Evolutionary conservation across 2,797 vertebrate genomes (phyloP).

Genomic region (Manis javanica): DNA sequence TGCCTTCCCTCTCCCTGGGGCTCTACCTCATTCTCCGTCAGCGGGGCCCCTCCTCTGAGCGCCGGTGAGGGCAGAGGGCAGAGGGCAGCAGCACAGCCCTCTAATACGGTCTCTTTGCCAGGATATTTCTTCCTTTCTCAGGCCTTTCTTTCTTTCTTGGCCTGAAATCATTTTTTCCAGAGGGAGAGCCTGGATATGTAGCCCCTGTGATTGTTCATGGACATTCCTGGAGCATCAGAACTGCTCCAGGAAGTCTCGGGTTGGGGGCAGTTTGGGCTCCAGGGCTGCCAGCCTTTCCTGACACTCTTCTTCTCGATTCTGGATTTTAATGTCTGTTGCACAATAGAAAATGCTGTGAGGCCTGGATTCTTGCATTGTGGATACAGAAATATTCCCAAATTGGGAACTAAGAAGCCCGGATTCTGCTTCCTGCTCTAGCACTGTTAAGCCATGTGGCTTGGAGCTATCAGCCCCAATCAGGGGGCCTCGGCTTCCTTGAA

Average conservation of each 20-base stretch:
- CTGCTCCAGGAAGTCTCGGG: not conserved
- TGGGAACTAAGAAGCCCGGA: not conserved
- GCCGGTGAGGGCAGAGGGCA: not conserved
- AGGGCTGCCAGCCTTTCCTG: not conserved
- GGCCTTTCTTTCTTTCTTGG: not conserved
- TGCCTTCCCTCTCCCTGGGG: not conserved
- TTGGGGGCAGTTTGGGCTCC: not conserved
- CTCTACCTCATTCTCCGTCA: not conserved
- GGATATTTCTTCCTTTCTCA: not conserved
- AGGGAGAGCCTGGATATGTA: not conserved
- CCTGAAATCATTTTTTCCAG: not conserved
- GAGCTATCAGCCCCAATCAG: not conserved
- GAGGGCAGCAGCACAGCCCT: accelerated
- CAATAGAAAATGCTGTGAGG: not conserved
- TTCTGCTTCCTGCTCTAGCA: not conserved
- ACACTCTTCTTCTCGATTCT: not conserved
- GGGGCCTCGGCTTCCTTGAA: not conserved
- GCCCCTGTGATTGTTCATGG: not conserved
- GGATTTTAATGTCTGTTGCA: not conserved
- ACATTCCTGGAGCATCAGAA: not conserved
- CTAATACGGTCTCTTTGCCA: no score
- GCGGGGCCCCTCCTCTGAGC: not conserved
- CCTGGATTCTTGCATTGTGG: not conserved
- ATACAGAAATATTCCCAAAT: not conserved
- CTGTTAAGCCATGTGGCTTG: not conserved